Evolutionary conservation across 2,888 invertebrate genomes (phyloP), one percentile per base, ranked within the genome.

Genomic region (Thymelicus lineola): DNA sequence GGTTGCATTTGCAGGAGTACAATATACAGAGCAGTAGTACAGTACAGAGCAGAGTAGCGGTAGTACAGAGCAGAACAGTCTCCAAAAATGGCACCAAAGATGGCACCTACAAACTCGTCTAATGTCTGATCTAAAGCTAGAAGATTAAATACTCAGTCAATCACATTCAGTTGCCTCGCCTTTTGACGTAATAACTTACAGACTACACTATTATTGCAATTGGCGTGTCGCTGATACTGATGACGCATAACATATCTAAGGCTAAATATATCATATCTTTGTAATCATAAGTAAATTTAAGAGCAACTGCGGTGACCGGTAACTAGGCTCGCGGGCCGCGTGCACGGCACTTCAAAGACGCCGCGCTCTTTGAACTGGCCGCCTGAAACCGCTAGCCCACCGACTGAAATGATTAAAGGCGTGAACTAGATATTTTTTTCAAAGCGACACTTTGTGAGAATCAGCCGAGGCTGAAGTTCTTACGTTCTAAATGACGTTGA

Each of bases 351-450:
- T 86, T 92, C 90, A 92, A 91, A 91, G 87, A 71, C 76, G 77
- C 81, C 86, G 85, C 76, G 77, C 75, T 77, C 87, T 90, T 91
- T 91, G 88, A 91, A 86, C 85, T 87, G 80, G 80, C 83, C 85
- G 85, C 75, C 81, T 81, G 80, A 85, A 84, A 81, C 77, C 79
- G 77, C 80, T 17, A 45, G 72, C 68, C 71, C 67, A 75, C 76
- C 74, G 76, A 77, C 76, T 74, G 76, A 74, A 75, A 76, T 75
- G 75, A 78, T 79, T 75, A 77, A 75, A 72, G 74, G 66, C 66
- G 57, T 66, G 59, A 70, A 61, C 67, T 65, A 71, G 61, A 70
- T 71, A 64, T 72, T 73, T 74, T 74, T 76, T 62, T 53, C 67
- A 67, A 61, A 67, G 61, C 67, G 67, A 67, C 67, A 67, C 50